Percentiles rank a stretch among this genome's conserved stretches.
phyloP scores from a whole-genome alignment of 64 coral and sea anemone genomes.

The Stichodactyla helianthus region DNA sequence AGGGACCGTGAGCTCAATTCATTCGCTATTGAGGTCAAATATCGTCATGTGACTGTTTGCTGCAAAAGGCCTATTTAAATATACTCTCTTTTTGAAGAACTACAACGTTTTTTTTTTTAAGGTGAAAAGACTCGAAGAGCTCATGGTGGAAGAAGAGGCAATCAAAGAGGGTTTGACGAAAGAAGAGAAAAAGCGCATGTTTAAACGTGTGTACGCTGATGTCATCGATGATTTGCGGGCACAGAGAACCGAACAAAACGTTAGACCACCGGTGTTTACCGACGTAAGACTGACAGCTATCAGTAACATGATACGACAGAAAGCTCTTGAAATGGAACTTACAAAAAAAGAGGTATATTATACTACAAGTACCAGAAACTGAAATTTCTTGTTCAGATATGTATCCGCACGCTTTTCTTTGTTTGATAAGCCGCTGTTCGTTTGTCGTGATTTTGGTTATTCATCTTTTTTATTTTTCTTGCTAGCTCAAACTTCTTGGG shows the following conservation, averaged over 20 bases:
- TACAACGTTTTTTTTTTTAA: background rate
- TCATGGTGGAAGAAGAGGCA: slow-evolving; percentile 25
- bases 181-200: slow-evolving; percentile 23
- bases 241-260: background rate
- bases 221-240: slow-evolving; percentile 4
- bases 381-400: no score
- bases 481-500: background rate
- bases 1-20: no score
- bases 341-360: background rate
- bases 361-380: no score
- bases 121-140: background rate
- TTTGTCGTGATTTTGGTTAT: background rate
- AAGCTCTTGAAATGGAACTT: slow-evolving; percentile 6
- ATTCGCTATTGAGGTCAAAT: no score
- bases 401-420: no score
- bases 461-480: background rate
- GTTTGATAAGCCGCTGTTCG: background rate
- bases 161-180: background rate
- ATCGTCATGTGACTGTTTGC: no score
- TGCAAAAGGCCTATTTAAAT: no score
- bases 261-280: background rate
- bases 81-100: no score
- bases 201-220: slow-evolving; percentile 26
- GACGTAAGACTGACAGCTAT: background rate
- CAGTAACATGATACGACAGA: slow-evolving; percentile 11